Evolutionary conservation across 2,113 vertebrate genomes (phyloP).

Genomic region (Centrocercus urophasianus): DNA sequence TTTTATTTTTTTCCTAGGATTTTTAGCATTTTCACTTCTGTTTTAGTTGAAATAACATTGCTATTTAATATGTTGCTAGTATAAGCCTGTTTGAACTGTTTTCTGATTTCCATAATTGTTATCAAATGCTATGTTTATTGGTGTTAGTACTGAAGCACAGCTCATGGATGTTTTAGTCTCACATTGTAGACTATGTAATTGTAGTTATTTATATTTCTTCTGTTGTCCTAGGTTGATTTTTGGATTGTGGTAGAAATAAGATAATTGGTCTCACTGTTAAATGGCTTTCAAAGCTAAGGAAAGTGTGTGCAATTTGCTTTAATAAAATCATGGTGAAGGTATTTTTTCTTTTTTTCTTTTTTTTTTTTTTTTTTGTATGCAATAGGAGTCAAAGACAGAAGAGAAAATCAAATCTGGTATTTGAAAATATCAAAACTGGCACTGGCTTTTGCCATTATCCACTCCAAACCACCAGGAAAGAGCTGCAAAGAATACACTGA

Average conservation of each 20-base stretch:
- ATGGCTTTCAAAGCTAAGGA: constrained; percentile 40
- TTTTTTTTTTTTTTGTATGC: not conserved
- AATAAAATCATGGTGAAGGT: not conserved
- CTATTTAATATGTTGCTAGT: not conserved
- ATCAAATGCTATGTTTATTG: not conserved
- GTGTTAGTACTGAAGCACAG: not conserved
- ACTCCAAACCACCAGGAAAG: constrained; percentile 78
- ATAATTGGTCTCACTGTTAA: constrained; percentile 28
- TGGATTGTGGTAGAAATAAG: not conserved
- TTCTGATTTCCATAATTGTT: not conserved
- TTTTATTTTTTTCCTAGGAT: not conserved
- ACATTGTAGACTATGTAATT: not conserved
- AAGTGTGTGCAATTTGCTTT: not conserved
- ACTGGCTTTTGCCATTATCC: constrained; percentile 88
- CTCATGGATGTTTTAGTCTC: constrained; percentile 32
- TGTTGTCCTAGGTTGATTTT: constrained; percentile 21
- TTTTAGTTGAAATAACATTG: not conserved
- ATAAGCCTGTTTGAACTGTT: not conserved
- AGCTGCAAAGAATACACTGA: constrained; percentile 80
- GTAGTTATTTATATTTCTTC: not conserved
- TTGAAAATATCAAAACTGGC: constrained; percentile 80
- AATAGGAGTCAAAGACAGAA: constrained; percentile 39
- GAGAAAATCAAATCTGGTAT: constrained; percentile 70
- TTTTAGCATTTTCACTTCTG: not conserved
- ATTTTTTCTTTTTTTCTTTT: not conserved